Evolutionary conservation across 2,888 invertebrate species (phyloP).

Genomic region (Pedicia rivosa): DNA sequence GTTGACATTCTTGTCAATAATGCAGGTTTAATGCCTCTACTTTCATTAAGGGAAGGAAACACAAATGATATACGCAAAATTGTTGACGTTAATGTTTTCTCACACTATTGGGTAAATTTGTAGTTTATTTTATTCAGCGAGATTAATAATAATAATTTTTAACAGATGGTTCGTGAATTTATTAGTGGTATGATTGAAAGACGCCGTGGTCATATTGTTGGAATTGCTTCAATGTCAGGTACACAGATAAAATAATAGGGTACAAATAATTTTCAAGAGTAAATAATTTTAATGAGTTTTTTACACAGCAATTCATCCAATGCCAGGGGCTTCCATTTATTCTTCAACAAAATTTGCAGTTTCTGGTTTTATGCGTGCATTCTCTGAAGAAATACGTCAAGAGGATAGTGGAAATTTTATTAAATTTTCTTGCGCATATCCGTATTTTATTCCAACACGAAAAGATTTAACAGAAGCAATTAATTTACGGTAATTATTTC

Average conservation of each 20-base stretch:
- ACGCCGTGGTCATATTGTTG: constrained; percentile 31
- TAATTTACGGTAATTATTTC: too few species aligned
- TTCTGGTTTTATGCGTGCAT: constrained; percentile 27
- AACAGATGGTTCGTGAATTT: constrained; percentile 30
- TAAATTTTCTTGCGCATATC: constrained; percentile 22
- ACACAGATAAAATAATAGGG: constrained; percentile 14
- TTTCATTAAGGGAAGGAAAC: constrained; percentile 25
- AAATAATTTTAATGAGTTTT: too few species aligned
- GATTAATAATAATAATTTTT: background rate
- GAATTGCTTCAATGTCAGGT: constrained; percentile 31
- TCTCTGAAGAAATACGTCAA: constrained; percentile 15
- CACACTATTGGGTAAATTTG: constrained; percentile 29
- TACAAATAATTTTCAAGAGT: too few species aligned
- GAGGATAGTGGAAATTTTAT: constrained; percentile 10
- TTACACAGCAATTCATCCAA: constrained; percentile 10
- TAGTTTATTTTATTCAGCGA: background rate
- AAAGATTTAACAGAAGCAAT: constrained; percentile 21
- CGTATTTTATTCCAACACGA: constrained; percentile 29
- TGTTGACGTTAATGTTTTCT: constrained; percentile 21
- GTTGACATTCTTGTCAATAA: constrained; percentile 34
- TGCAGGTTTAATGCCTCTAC: constrained; percentile 30
- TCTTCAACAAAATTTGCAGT: constrained; percentile 33
- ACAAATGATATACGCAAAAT: constrained; percentile 30
- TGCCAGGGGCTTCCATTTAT: constrained; percentile 27
- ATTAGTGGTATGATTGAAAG: constrained; percentile 30